A percentile compares a stretch with the other conserved stretches of the same genome.
phyloP scores from a whole-genome alignment of 2,113 vertebrate species.

The Rostratula benghalensis region DNA sequence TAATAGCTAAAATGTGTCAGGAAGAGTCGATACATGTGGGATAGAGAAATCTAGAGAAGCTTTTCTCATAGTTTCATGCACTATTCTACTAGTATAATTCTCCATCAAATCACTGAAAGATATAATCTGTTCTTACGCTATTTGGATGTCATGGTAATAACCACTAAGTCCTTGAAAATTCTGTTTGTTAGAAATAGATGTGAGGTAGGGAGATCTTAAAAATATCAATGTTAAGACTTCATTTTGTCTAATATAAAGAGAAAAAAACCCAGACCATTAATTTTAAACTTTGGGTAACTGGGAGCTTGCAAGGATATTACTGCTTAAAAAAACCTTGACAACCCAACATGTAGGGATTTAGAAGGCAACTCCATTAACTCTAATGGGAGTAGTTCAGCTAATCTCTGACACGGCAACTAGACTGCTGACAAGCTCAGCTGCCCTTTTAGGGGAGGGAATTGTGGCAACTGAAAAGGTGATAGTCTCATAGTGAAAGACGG shows the following conservation, averaged over 20 bases:
- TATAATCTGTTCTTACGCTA: neutral
- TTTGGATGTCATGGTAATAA: neutral
- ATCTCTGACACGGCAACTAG: slow-evolving; percentile 12
- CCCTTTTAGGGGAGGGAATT: neutral
- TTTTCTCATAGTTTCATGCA: neutral
- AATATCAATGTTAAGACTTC: neutral
- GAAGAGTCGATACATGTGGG: neutral
- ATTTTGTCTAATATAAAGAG: neutral
- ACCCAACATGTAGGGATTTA: neutral
- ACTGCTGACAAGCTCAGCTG: slow-evolving; percentile 34
- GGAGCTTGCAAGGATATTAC: neutral
- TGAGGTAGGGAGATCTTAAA: neutral
- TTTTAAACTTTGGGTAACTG: neutral
- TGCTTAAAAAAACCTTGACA: slow-evolving; percentile 10
- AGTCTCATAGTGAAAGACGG: neutral
- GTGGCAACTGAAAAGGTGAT: neutral
- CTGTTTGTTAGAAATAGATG: neutral
- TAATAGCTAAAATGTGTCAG: slow-evolving; percentile 18
- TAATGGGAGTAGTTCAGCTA: slow-evolving; percentile 28
- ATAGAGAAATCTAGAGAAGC: neutral
- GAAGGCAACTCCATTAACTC: slow-evolving; percentile 6
- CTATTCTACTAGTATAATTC: neutral
- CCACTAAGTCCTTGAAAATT: neutral
- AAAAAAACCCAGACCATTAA: neutral
- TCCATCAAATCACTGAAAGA: neutral